Conservation (phyloP, 2,113 vertebrate species). For the Coptodon rendalli region DNA sequence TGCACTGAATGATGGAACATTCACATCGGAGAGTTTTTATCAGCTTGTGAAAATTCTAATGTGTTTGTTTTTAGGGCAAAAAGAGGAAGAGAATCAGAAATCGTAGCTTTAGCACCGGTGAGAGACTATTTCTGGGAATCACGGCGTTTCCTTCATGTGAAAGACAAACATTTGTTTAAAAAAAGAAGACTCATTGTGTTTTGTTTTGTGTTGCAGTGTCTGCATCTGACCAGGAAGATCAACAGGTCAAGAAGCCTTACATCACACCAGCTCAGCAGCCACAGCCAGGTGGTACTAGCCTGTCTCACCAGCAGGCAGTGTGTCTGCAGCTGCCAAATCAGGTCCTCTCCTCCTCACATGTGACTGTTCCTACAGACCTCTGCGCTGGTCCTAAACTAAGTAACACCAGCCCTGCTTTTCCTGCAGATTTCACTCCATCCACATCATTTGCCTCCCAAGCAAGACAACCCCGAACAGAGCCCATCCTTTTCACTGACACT, state of each 20-base stretch:
- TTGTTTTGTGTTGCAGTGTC: too few species aligned
- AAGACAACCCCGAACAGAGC: background rate
- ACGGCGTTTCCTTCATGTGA: too few species aligned
- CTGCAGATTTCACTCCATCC: accelerated
- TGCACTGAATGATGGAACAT: too few species aligned
- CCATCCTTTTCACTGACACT: accelerated
- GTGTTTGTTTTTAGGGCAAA: too few species aligned
- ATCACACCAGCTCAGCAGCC: too few species aligned
- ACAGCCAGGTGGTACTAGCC: background rate
- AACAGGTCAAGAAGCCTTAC: background rate
- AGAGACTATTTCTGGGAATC: too few species aligned
- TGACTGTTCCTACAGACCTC: background rate
- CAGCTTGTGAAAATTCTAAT: too few species aligned
- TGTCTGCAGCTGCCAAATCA: background rate
- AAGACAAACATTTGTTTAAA: too few species aligned
- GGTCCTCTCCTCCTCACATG: background rate
- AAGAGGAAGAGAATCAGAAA: too few species aligned
- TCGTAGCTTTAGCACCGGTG: too few species aligned
- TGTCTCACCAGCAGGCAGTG: background rate
- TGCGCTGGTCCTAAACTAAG: background rate
- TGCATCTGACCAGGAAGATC: background rate
- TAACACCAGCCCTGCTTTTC: background rate
- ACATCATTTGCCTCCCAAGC: background rate
- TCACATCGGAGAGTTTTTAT: too few species aligned
- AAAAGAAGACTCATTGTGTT: too few species aligned